Conservation (phyloP, 2,113 vertebrate genomes). For the Brachyhypopomus gauderio region DNA sequence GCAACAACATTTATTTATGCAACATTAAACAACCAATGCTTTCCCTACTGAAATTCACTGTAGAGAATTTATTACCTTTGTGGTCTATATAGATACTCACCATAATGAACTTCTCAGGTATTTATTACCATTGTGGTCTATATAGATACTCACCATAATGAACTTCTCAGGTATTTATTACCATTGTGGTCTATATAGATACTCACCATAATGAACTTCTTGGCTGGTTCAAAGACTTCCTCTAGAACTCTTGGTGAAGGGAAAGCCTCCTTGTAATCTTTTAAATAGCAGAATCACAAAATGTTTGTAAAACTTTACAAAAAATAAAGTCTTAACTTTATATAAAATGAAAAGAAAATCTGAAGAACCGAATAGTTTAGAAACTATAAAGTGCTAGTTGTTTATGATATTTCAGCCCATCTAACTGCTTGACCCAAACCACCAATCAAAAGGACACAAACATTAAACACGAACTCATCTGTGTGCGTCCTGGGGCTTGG, state of each 20-base stretch:
- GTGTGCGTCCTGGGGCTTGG: not conserved
- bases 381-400: not conserved
- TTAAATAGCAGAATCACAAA: constrained; percentile 1
- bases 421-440: too few relatives aligned
- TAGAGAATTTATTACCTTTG: too few relatives aligned
- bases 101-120: too few relatives aligned
- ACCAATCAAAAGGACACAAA: too few relatives aligned
- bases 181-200: not conserved
- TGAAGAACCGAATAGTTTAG: not conserved
- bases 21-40: too few relatives aligned
- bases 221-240: constrained; percentile 44
- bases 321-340: not conserved
- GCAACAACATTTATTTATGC: not conserved
- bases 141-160: too few relatives aligned
- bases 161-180: too few relatives aligned
- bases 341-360: not conserved
- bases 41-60: too few relatives aligned
- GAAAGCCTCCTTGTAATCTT: constrained; percentile 79
- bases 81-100: too few relatives aligned
- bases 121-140: too few relatives aligned
- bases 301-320: not conserved
- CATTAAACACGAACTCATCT: too few relatives aligned
- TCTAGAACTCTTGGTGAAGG: constrained; percentile 61
- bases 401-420: too few relatives aligned
- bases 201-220: constrained; percentile 78